Evolutionary conservation across 2,113 vertebrate genomes (phyloP).

Genomic region (Chaetura pelagica): DNA sequence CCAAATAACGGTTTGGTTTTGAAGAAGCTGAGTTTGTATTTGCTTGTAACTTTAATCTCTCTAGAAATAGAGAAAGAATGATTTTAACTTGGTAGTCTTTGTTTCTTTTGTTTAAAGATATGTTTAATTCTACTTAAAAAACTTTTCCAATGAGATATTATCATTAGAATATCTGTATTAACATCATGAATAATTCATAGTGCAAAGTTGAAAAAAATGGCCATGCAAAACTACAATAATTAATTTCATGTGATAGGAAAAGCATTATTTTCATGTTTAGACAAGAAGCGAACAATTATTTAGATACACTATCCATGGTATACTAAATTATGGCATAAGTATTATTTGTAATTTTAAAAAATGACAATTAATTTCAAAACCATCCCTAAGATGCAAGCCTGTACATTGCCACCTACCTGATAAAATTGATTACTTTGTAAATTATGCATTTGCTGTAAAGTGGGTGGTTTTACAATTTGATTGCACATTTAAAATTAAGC

Average conservation of each 20-base stretch:
- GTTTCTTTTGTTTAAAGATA: slow-evolving; percentile 26
- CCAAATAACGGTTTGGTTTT: not conserved
- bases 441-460: slow-evolving; percentile 20
- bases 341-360: slow-evolving; percentile 49
- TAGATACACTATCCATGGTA: not conserved
- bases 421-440: slow-evolving; percentile 27
- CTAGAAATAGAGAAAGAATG: not conserved
- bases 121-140: slow-evolving; percentile 9
- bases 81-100: not conserved
- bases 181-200: slow-evolving; percentile 42
- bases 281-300: slow-evolving; percentile 55
- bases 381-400: not conserved
- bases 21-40: not conserved
- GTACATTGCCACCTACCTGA: slow-evolving; percentile 2
- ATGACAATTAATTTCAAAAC: slow-evolving; percentile 60
- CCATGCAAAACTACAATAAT: slow-evolving; percentile 22
- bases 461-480: not conserved
- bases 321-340: slow-evolving; percentile 23
- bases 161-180: slow-evolving; percentile 33
- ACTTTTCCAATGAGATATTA: not conserved
- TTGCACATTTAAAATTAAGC: not conserved
- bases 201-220: slow-evolving; percentile 7
- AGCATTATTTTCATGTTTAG: slow-evolving; percentile 63
- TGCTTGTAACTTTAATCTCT: not conserved
- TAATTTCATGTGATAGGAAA: slow-evolving; percentile 54